Evolutionary conservation across 2,888 invertebrate genomes (phyloP), one percentile per base, ranked within the genome.

Genomic region (Drosophila paracracens): DNA sequence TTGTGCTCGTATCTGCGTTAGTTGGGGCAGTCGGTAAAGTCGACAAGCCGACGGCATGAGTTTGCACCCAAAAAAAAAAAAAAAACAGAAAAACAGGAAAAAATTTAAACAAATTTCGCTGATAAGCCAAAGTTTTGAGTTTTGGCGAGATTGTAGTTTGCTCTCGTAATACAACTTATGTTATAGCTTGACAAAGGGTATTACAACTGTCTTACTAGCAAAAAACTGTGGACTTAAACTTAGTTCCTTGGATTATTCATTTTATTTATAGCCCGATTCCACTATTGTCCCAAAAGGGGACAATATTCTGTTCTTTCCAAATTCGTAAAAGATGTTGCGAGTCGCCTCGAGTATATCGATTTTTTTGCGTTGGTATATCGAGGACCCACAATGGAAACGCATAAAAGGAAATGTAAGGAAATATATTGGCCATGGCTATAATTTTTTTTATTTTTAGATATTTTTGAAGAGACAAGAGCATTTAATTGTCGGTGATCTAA

Each of bases 21-120:
- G 68, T 78, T 61, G 60, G 56, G 69, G 54, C 63, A 63, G 60
- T 60, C 52, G 50, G 40, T 66, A 67, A 77, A 74, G 68, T 71
- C 78, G 18, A 63, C 60, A 74, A 74, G 65, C 70, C 74, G 16
- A 61, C 60, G 52, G 33, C 69, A 59, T 59, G 64, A 71, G 75
- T 50, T 79, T 80, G 82, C 57, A 82, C 80, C 70, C 73, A 61
- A 68, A 65, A 59, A 54, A 53, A 56, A 48, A n/a, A 33, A 13
- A 25, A 60, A 40, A 27, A 58, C 13, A 18, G 46, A 11, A 68
- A 67, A 59, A 52, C 36, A 48, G 13, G 27, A 59, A 48, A 21
- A 25, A 58, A 46, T 13, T n/a, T 54, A 11, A 36, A 56, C 38
- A 35, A 66, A 48, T 53, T 33, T 46, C 16, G 27, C 64, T 83